These are phyloP conservation scores for Holacanthus passer DNA, from an alignment of 2,113 vertebrate species.

Conservation along the genomic window DNA sequence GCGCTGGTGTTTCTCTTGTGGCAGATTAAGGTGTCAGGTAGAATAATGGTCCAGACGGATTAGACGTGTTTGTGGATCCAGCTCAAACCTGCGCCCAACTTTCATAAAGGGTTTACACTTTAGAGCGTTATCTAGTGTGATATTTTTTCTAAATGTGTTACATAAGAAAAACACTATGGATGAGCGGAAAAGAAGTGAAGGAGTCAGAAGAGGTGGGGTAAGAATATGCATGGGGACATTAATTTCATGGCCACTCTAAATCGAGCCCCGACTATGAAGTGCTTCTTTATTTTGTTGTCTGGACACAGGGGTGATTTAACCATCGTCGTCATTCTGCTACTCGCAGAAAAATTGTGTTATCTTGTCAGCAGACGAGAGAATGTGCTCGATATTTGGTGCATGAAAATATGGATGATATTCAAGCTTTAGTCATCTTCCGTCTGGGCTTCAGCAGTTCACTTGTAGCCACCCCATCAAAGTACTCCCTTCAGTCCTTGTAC, in stretches of 20 bases:
- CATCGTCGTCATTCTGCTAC: neutral
- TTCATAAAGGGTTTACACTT: conserved; percentile 25
- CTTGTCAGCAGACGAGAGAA: conserved; percentile 6
- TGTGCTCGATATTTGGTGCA: neutral
- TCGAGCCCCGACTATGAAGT: neutral
- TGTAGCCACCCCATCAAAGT: conserved; percentile 3
- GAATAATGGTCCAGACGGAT: conserved; percentile 73
- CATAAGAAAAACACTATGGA: neutral
- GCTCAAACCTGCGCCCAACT: conserved; percentile 31
- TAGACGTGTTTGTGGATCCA: conserved; percentile 39
- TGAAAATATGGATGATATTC: neutral
- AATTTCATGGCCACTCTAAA: neutral
- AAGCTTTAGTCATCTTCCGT: conserved; percentile 20
- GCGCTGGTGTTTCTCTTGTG: conserved; percentile 66
- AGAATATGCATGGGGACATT: neutral
- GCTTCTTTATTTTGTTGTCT: conserved; percentile 9
- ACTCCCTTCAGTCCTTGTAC: conserved; percentile 6
- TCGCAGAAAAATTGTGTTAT: neutral
- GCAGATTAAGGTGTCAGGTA: conserved; percentile 79
- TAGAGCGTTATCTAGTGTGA: conserved; percentile 18
- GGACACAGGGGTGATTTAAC: neutral
- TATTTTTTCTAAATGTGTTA: neutral
- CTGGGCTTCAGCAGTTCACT: neutral
- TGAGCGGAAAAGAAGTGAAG: neutral
- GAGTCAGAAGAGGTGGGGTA: neutral